phyloP scores from a whole-genome alignment of 2,888 invertebrate genomes.

The Caenorhabditis sp. region DNA sequence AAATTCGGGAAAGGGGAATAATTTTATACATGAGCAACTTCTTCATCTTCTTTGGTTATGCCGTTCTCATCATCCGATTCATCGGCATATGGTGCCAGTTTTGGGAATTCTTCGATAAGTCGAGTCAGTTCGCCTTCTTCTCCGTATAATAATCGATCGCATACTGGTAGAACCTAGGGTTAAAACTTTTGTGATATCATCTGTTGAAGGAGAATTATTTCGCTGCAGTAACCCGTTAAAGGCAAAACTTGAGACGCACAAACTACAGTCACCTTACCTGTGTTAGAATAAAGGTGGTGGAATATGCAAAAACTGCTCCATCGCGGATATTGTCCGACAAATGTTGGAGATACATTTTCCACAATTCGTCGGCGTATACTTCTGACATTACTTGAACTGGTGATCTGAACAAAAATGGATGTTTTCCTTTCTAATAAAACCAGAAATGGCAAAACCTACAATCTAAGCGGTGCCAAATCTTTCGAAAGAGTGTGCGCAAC shows the following conservation, averaged over 20 bases:
- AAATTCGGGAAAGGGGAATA: not conserved
- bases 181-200: not conserved
- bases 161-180: conserved; percentile 59
- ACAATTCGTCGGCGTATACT: conserved; percentile 57
- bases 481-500: conserved; percentile 59
- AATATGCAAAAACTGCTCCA: conserved; percentile 58
- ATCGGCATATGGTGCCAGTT: conserved; percentile 48
- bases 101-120: conserved; percentile 55
- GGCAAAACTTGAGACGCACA: no score
- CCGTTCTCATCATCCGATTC: conserved; percentile 45
- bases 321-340: conserved; percentile 50
- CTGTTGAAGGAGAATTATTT: not conserved
- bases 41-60: conserved; percentile 52
- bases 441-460: conserved; percentile 18
- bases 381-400: conserved; percentile 58
- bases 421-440: not conserved
- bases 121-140: conserved; percentile 47
- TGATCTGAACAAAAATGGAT: conserved; percentile 25
- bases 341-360: conserved; percentile 61
- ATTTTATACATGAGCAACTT: conserved; percentile 60
- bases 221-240: not conserved
- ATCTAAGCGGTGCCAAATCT: conserved; percentile 59
- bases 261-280: no score
- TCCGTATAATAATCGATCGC: conserved; percentile 48
- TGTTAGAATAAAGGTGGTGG: conserved; percentile 58